These are phyloP conservation scores for Hipposideros larvatus DNA, from an alignment of 2,797 vertebrate genomes.

Conservation along the genomic window DNA sequence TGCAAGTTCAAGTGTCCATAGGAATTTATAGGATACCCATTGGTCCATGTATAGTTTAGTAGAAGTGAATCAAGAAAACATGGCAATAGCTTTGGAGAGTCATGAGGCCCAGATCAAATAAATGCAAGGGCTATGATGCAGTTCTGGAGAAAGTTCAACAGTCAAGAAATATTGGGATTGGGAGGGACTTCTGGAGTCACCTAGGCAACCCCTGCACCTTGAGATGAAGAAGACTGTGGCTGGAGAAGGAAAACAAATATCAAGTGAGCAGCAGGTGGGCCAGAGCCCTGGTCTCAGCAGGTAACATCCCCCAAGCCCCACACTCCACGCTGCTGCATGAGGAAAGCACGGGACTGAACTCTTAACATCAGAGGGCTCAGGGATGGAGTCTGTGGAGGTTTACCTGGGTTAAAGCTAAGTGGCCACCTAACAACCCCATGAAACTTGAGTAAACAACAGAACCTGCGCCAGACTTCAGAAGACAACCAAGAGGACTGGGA, in stretches of 20 bases:
- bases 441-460: neutral
- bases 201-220: neutral
- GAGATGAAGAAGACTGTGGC: neutral
- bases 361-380: neutral
- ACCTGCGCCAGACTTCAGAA: neutral
- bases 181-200: neutral
- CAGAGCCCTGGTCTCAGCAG: neutral
- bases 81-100: neutral
- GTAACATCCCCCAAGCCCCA: neutral
- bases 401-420: neutral
- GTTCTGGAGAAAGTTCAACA: neutral
- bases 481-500: neutral
- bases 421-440: too few species aligned
- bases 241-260: fast-evolving
- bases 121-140: neutral
- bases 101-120: neutral
- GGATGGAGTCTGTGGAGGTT: too few species aligned
- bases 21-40: neutral
- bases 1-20: neutral
- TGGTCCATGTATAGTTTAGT: neutral
- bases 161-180: neutral
- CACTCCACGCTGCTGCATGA: fast-evolving
- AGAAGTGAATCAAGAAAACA: neutral
- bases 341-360: neutral
- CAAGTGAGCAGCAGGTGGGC: fast-evolving